phyloP scores from a whole-genome alignment of 2,113 vertebrate genomes.

The Nansenia antarctica region DNA sequence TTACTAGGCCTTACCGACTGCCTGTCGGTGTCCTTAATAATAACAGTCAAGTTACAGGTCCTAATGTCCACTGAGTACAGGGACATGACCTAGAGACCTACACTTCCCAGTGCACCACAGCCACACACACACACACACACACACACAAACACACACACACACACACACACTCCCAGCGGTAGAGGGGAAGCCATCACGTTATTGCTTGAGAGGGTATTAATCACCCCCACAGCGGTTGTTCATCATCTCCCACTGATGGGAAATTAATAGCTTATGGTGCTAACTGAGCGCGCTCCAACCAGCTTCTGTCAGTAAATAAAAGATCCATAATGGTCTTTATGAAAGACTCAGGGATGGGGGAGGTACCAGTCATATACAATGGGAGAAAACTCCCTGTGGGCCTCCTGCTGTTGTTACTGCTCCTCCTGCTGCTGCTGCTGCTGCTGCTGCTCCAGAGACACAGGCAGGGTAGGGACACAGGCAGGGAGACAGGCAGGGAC shows the following conservation, averaged over 20 bases:
- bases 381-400: background rate
- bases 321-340: slow-evolving; percentile 2
- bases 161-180: background rate
- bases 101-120: background rate
- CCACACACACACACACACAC: slow-evolving; percentile 7
- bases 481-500: background rate
- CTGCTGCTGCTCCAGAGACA: background rate
- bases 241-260: slow-evolving; percentile 59
- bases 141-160: background rate
- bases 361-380: background rate
- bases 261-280: slow-evolving; percentile 51
- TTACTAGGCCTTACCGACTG: background rate
- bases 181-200: slow-evolving; percentile 28
- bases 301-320: slow-evolving; percentile 47
- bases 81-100: background rate
- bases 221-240: slow-evolving; percentile 60
- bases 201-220: slow-evolving; percentile 58
- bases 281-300: slow-evolving; percentile 19
- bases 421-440: background rate
- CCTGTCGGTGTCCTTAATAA: background rate
- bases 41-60: background rate
- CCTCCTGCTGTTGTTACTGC: too few species aligned
- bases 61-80: background rate
- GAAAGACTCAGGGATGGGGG: background rate
- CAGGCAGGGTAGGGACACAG: too few species aligned